Percentiles rank a stretch among this genome's conserved stretches.
These are phyloP conservation scores for Laterallus jamaicensis DNA, from an alignment of 2,113 vertebrate species.

Conservation along the genomic window DNA sequence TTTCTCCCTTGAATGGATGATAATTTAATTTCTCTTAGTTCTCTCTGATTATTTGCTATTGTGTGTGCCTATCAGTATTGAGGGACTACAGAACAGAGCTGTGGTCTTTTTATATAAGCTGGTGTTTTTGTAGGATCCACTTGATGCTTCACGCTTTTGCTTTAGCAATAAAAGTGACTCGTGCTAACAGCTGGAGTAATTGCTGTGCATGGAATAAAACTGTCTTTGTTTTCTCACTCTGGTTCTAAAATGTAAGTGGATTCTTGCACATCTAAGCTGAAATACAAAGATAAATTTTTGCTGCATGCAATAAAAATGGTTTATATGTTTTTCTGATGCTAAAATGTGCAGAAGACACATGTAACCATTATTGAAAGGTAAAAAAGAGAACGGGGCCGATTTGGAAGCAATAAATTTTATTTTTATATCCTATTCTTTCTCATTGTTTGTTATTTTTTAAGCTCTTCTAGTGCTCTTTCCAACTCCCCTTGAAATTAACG, in stretches of 20 bases:
- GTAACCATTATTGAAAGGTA: conserved; percentile 27
- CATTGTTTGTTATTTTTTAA: conserved; percentile 24
- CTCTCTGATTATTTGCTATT: background rate
- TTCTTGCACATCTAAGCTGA: conserved; percentile 58
- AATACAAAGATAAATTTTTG: conserved; percentile 30
- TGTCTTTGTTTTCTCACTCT: conserved; percentile 2
- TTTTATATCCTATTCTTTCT: conserved; percentile 49
- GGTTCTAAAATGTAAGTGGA: conserved; percentile 10
- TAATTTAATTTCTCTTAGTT: background rate
- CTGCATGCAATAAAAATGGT: conserved; percentile 51
- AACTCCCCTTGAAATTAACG: conserved; percentile 5
- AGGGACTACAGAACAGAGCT: background rate
- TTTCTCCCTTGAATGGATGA: background rate
- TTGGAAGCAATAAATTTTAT: conserved; percentile 33
- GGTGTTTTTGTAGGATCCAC: background rate
- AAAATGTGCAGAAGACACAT: conserved; percentile 16
- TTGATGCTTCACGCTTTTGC: background rate
- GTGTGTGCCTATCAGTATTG: background rate
- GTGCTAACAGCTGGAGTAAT: conserved; percentile 30
- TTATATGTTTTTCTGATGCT: conserved; percentile 55
- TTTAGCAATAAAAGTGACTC: conserved; percentile 38
- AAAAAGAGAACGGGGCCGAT: conserved; percentile 30
- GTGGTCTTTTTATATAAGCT: background rate
- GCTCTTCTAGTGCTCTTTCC: background rate
- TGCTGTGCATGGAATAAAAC: background rate